Percentiles rank a stretch among this genome's conserved stretches.
phyloP scores from a whole-genome alignment of 2,888 invertebrate genomes.

The Sminthurides aquaticus region DNA sequence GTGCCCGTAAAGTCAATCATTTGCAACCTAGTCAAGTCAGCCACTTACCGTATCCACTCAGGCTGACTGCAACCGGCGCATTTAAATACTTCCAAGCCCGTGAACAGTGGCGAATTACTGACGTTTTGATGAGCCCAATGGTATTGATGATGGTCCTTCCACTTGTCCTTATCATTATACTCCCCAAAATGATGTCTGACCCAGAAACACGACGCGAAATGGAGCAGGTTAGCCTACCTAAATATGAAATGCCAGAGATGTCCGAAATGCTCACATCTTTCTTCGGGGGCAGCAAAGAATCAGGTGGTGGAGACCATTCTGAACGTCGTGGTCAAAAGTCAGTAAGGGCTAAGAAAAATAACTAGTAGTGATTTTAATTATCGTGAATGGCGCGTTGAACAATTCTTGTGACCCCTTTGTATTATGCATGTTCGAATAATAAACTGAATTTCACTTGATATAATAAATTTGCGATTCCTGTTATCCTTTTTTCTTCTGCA shows the following conservation, averaged over 20 bases:
- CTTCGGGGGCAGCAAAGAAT: conserved; percentile 61
- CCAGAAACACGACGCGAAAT: conserved; percentile 88
- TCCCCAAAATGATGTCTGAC: conserved; percentile 96
- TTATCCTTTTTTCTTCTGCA: too few relatives aligned
- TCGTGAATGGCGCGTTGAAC: too few relatives aligned
- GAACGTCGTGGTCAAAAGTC: background rate
- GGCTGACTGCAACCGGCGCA: conserved; percentile 72
- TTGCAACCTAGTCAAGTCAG: conserved; percentile 84
- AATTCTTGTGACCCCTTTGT: too few relatives aligned
- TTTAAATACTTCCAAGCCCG: conserved; percentile 84
- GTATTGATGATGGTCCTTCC: conserved; percentile 95
- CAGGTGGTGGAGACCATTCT: conserved; percentile 7
- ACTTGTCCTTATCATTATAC: conserved; percentile 75
- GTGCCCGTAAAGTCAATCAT: conserved; percentile 88
- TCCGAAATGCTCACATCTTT: conserved; percentile 87
- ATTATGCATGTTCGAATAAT: too few relatives aligned
- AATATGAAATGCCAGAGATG: conserved; percentile 86
- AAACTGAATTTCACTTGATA: too few relatives aligned
- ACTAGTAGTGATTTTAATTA: background rate
- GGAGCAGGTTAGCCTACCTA: conserved; percentile 76
- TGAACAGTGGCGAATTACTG: conserved; percentile 94
- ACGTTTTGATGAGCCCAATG: conserved; percentile 54
- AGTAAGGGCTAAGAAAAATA: background rate
- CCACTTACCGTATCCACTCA: conserved; percentile 85
- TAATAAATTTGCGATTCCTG: too few relatives aligned